Percentiles rank a stretch among this genome's conserved stretches.
phyloP scores from a whole-genome alignment of 2,888 invertebrate species.

The Cotesia congregata region DNA sequence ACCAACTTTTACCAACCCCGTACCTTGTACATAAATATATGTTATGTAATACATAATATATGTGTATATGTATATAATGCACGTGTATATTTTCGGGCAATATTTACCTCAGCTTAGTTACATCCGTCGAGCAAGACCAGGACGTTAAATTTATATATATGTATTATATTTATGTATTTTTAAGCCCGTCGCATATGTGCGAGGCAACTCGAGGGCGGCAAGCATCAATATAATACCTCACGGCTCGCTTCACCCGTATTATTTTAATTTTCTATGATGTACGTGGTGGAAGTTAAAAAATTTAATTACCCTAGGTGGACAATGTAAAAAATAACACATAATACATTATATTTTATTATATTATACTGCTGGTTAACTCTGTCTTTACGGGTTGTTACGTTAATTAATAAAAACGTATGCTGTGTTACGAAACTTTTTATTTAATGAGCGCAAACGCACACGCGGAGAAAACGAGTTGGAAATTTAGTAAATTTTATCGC shows the following conservation, averaged over 20 bases:
- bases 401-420: too few relatives aligned
- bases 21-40: background rate
- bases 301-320: background rate
- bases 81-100: constrained; percentile 41
- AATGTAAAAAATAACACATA: background rate
- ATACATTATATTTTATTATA: background rate
- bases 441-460: too few relatives aligned
- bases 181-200: background rate
- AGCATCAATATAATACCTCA: background rate
- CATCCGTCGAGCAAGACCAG: constrained; percentile 29
- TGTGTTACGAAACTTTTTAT: too few relatives aligned
- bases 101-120: constrained; percentile 48
- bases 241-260: background rate
- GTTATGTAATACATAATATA: background rate
- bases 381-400: background rate
- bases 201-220: background rate
- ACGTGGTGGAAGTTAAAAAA: background rate
- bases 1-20: background rate
- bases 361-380: background rate
- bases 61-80: background rate
- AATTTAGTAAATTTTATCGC: too few relatives aligned
- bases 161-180: constrained; percentile 2
- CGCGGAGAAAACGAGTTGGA: too few relatives aligned
- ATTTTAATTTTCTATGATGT: background rate
- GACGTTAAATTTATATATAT: background rate